phyloP scores from a whole-genome alignment of 2,888 invertebrate genomes.

The Leptinotarsa juncta region DNA sequence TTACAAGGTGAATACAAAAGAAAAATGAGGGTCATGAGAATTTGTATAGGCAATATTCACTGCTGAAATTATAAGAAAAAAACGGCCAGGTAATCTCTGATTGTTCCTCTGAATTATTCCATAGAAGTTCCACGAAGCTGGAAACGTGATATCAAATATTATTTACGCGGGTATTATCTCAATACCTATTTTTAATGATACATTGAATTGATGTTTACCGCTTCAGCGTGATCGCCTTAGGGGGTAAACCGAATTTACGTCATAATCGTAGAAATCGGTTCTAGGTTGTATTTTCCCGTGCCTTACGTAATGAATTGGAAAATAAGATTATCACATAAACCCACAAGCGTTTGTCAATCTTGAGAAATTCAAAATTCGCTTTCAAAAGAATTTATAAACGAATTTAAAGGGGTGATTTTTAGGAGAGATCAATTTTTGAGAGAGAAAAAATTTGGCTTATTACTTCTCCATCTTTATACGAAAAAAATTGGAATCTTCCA shows the following conservation, averaged over 20 bases:
- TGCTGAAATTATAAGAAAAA: too few relatives aligned
- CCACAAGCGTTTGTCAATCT: too few relatives aligned
- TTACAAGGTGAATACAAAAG: too few relatives aligned
- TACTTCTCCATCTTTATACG: too few relatives aligned
- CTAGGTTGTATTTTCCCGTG: constrained; percentile 7
- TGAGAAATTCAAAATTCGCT: too few relatives aligned
- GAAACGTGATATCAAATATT: constrained; percentile 12
- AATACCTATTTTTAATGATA: constrained; percentile 12
- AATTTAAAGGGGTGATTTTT: too few relatives aligned
- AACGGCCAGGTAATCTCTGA: neutral
- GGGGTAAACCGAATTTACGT: constrained; percentile 6
- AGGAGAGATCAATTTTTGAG: too few relatives aligned
- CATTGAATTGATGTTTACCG: constrained; percentile 9
- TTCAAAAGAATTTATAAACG: too few relatives aligned
- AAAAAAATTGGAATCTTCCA: too few relatives aligned
- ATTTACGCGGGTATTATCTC: constrained; percentile 10
- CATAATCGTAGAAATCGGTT: constrained; percentile 7
- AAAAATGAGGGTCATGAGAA: too few relatives aligned
- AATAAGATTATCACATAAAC: neutral
- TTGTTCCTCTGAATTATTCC: neutral
- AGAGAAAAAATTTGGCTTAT: too few relatives aligned
- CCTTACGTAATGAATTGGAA: constrained; percentile 1
- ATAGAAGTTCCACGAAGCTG: constrained; percentile 6
- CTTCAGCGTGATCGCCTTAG: neutral
- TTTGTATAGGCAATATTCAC: too few relatives aligned